Evolutionary conservation across 2,888 invertebrate genomes (phyloP), one percentile per base, ranked within the genome.

Genomic region (Monopis laevigella): DNA sequence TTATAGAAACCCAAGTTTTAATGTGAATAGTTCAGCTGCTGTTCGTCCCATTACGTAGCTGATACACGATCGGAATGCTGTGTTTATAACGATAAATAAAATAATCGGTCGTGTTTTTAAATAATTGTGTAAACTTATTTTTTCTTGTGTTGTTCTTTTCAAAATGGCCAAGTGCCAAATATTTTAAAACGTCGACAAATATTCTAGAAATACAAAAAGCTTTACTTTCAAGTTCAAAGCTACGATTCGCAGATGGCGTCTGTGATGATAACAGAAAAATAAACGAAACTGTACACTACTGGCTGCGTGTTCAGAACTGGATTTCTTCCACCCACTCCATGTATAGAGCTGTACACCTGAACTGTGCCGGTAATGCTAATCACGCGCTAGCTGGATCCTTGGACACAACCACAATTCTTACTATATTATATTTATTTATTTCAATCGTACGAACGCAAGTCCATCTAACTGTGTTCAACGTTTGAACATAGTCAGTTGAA

Each of bases 91-190:
- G 28, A 28, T 28, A 28, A n/a, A 11, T n/a, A n/a, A n/a, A n/a
- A n/a, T n/a, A 28, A 28, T 28, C 28, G 28, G 32, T 14, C 17
- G 13, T 32, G 10, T 32, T 30, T 30, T 30, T 5, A 32, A 4
- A 17, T n/a, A 17, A 32, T 32, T 32, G 14, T 11, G 10, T 14
- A 29, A 13, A 7, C 8, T 32, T 32, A 13, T 32, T 4, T 3
- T 32, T n/a, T 32, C 8, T 32, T 17, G 28, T 32, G 14, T 32
- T 32, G 3, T 13, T 13, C 17, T n/a, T 28, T 28, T 28, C 7
- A 7, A 17, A 32, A 32, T 32, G 36, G 36, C 36, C 11, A 21
- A n/a, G 10, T 21, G 36, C 36, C 36, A 36, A 32, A 13, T 36
- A 36, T 36, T 36, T 35, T 12, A 21, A 36, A 21, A 21, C 21